These are phyloP conservation scores for Somateria mollissima DNA, from an alignment of 2,797 vertebrate genomes.

Conservation along the genomic window DNA sequence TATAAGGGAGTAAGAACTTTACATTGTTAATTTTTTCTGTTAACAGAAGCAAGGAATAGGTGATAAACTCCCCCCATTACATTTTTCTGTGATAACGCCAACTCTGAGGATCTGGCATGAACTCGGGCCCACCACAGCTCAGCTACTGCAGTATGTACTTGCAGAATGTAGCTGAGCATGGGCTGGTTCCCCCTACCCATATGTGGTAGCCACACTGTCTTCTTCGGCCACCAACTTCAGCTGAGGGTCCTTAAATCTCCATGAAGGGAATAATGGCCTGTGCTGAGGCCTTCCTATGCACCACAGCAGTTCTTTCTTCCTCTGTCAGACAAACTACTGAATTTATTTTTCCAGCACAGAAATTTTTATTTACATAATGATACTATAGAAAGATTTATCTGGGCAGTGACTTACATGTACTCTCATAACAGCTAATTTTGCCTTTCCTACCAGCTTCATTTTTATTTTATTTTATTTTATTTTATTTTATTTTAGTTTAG, in stretches of 20 bases:
- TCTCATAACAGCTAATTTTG: neutral
- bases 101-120: neutral
- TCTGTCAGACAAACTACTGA: neutral
- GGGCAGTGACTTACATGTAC: neutral
- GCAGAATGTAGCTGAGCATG: neutral
- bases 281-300: neutral
- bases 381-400: neutral
- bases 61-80: no score
- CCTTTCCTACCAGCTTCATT: neutral
- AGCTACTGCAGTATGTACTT: neutral
- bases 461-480: no score
- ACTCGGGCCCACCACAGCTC: neutral
- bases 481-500: no score
- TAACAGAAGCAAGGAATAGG: neutral
- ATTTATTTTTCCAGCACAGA: neutral
- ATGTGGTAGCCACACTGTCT: fast-evolving
- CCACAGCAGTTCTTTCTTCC: fast-evolving
- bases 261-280: neutral
- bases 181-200: neutral
- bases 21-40: neutral
- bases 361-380: neutral
- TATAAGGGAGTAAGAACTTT: neutral
- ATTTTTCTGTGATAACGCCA: neutral
- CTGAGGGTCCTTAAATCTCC: neutral
- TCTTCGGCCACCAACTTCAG: neutral